These are phyloP conservation scores for Mergus octosetaceus DNA, from an alignment of 2,797 vertebrate species.

Conservation along the genomic window DNA sequence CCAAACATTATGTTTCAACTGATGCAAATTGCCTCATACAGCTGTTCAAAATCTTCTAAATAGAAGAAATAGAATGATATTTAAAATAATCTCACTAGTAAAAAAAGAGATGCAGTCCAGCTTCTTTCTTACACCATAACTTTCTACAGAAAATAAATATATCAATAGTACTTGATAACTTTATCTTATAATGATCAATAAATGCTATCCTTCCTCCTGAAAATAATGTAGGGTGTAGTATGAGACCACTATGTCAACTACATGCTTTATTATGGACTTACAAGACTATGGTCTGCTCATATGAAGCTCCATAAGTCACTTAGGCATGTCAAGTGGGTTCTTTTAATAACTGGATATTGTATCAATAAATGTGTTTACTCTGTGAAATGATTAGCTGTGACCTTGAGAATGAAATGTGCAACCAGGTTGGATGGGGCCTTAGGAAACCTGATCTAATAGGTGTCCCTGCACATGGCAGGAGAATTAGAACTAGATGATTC, in stretches of 20 bases:
- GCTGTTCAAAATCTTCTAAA: neutral
- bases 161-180: neutral
- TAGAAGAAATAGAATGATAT: neutral
- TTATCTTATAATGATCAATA: neutral
- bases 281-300: neutral
- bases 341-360: neutral
- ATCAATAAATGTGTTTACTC: neutral
- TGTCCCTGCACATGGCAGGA: neutral
- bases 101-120: neutral
- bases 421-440: neutral
- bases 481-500: neutral
- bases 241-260: neutral
- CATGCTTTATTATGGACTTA: neutral
- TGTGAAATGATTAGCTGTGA: neutral
- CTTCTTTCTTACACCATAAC: neutral
- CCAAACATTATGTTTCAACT: neutral
- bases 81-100: neutral
- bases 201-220: neutral
- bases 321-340: neutral
- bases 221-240: neutral
- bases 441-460: neutral
- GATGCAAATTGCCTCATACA: neutral
- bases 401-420: neutral
- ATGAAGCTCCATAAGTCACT: neutral
- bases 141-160: neutral